Percentiles rank a stretch among this genome's conserved stretches.
Conservation (phyloP, 2,888 invertebrate genomes). For the Torymus texanus region DNA sequence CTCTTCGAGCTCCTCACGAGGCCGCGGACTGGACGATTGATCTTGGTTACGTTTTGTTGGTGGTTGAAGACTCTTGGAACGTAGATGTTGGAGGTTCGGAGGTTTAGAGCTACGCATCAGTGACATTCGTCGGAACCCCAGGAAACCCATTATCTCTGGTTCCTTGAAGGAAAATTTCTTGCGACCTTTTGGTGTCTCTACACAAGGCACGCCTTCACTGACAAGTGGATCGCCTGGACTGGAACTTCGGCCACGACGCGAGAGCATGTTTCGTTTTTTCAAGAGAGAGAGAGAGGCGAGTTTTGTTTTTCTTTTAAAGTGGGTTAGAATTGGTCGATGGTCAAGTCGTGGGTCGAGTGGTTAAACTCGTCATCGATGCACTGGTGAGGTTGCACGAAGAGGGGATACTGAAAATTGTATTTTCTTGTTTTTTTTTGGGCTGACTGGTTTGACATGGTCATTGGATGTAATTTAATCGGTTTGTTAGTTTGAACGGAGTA, state of each 20-base stretch:
- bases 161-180: slow-evolving; percentile 93
- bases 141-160: slow-evolving; percentile 80
- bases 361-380: too few species aligned
- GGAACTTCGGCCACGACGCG: slow-evolving; percentile 43
- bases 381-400: too few species aligned
- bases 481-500: too few species aligned
- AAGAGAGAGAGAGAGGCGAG: neutral
- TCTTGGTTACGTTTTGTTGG: slow-evolving; percentile 27
- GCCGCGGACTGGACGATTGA: slow-evolving; percentile 60
- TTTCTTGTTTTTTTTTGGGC: too few species aligned
- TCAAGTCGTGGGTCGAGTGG: too few species aligned
- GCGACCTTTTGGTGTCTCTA: slow-evolving; percentile 78
- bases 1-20: slow-evolving; percentile 64
- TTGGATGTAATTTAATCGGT: too few species aligned
- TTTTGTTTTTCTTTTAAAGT: neutral
- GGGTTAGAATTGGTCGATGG: too few species aligned
- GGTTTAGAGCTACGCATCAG: slow-evolving; percentile 49
- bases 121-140: slow-evolving; percentile 62
- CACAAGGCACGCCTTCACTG: slow-evolving; percentile 39
- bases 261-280: slow-evolving; percentile 32
- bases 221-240: slow-evolving; percentile 40
- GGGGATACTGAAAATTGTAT: too few species aligned
- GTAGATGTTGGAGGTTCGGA: slow-evolving; percentile 56
- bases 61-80: slow-evolving; percentile 55
- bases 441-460: too few species aligned